These are phyloP conservation scores for Brenthis daphne DNA, from an alignment of 2,888 invertebrate species.

Conservation along the genomic window DNA sequence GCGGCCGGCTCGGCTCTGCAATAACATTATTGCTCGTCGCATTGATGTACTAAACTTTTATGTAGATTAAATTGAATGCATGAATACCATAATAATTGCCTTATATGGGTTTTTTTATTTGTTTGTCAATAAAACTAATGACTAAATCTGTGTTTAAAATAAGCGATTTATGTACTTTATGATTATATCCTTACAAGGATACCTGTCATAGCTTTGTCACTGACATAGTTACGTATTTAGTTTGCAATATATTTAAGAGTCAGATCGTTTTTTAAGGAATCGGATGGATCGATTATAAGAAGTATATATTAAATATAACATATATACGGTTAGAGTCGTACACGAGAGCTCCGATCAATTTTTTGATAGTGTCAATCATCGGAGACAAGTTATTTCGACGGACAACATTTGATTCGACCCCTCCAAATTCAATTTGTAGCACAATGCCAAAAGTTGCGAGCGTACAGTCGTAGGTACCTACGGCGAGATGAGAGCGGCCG, in stretches of 20 bases:
- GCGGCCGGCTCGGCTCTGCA: conserved; percentile 39
- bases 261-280: too few species aligned
- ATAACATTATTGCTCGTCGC: conserved; percentile 41
- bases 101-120: not conserved
- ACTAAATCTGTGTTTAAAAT: not conserved
- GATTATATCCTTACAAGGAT: too few species aligned
- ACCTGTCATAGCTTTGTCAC: too few species aligned
- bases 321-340: not conserved
- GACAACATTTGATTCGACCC: conserved; percentile 76
- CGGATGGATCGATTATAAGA: not conserved
- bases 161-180: not conserved
- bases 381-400: conserved; percentile 71
- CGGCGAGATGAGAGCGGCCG: conserved; percentile 38
- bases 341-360: conserved; percentile 63
- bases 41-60: conserved; percentile 31
- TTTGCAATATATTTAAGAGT: too few species aligned
- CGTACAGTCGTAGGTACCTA: conserved; percentile 35
- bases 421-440: conserved; percentile 76
- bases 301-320: not conserved
- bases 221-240: too few species aligned
- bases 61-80: conserved; percentile 34
- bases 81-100: conserved; percentile 3
- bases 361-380: conserved; percentile 76
- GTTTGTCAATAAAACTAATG: not conserved
- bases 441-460: conserved; percentile 55